phyloP scores from a whole-genome alignment of 2,888 invertebrate species.

The Chrysolina haemoptera region DNA sequence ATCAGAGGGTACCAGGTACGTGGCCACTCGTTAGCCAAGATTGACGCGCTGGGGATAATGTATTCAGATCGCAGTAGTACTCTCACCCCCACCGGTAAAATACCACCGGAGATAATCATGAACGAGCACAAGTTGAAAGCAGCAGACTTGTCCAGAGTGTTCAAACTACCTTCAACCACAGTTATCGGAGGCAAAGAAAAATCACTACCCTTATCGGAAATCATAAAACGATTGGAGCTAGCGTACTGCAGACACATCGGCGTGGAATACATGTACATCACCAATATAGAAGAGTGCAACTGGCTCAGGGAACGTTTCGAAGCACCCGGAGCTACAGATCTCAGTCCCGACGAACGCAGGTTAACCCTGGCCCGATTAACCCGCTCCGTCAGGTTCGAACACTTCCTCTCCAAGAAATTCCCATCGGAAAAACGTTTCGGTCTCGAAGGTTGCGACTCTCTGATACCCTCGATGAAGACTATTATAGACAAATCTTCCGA shows the following conservation, averaged over 20 bases:
- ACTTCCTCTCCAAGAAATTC: conserved; percentile 98
- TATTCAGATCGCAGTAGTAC: conserved; percentile 9
- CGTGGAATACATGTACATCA: conserved; percentile 99
- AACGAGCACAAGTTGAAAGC: conserved; percentile 77
- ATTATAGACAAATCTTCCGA: conserved; percentile 96
- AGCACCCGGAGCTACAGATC: conserved; percentile 88
- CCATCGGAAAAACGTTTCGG: conserved; percentile 99
- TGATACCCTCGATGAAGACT: conserved; percentile 98
- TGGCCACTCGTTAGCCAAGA: conserved; percentile 91
- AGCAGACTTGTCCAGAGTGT: conserved; percentile 94
- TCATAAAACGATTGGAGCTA: conserved; percentile 89
- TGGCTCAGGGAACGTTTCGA: conserved; percentile 98
- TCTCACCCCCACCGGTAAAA: background rate
- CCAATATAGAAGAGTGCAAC: conserved; percentile 97
- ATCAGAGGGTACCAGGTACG: conserved; percentile 99
- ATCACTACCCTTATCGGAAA: conserved; percentile 92
- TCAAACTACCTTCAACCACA: conserved; percentile 96
- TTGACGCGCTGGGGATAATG: conserved; percentile 86
- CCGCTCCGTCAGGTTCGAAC: conserved; percentile 90
- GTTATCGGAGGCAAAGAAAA: conserved; percentile 95
- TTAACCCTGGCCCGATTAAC: conserved; percentile 94
- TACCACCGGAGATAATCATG: conserved; percentile 61
- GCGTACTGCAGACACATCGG: conserved; percentile 98
- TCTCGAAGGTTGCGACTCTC: conserved; percentile 97
- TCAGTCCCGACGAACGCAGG: conserved; percentile 91